These are phyloP conservation scores for Tiliacea aurago DNA, from an alignment of 2,888 invertebrate genomes.

Conservation along the genomic window DNA sequence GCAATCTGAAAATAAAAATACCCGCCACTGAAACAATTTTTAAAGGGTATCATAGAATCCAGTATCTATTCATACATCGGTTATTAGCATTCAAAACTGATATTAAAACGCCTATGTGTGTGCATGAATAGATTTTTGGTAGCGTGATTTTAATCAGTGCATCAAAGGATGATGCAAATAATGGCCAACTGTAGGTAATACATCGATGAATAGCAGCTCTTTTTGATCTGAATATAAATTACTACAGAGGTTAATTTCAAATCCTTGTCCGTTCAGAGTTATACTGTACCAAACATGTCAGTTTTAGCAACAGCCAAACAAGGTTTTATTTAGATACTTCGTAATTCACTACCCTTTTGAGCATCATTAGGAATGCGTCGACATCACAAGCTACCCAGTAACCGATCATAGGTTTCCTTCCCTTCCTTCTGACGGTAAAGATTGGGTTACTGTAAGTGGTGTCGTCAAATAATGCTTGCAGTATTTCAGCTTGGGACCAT, in stretches of 20 bases:
- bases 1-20: not conserved
- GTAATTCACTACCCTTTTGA: not conserved
- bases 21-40: not conserved
- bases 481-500: not conserved
- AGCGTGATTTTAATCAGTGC: slow-evolving; percentile 1
- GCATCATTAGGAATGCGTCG: not conserved
- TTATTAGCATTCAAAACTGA: not conserved
- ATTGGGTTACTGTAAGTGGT: not conserved
- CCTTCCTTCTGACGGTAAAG: not conserved
- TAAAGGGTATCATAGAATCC: not conserved
- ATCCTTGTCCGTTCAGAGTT: not conserved
- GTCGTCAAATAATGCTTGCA: not conserved
- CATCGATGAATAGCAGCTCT: not conserved
- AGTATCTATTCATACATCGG: not conserved
- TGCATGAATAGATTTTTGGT: not conserved
- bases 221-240: not conserved
- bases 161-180: not conserved
- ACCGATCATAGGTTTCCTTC: not conserved
- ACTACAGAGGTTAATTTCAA: not conserved
- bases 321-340: not conserved
- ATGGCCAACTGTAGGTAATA: not conserved
- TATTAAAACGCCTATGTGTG: not conserved
- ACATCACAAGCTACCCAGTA: not conserved
- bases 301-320: not conserved
- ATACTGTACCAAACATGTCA: not conserved